Conservation (phyloP, 2,797 vertebrate species). For the Enteromius viviparus region DNA sequence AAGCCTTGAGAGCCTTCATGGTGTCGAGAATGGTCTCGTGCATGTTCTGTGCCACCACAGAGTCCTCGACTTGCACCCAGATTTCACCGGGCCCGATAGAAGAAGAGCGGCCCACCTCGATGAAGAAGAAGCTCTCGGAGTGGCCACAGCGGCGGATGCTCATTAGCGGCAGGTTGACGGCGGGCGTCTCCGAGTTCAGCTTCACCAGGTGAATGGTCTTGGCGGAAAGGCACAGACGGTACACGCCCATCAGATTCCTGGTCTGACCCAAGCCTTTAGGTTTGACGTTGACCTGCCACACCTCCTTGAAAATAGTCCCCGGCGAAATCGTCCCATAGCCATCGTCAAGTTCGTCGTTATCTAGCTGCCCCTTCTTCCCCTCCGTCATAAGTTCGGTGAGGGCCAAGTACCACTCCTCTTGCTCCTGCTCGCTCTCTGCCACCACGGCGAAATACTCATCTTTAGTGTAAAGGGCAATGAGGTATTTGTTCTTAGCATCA, state of each 20-base stretch:
- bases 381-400: slow-evolving; percentile 81
- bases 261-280: slow-evolving; percentile 86
- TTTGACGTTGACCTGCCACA: slow-evolving; percentile 88
- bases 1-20: slow-evolving; percentile 86
- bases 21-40: slow-evolving; percentile 87
- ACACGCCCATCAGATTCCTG: slow-evolving; percentile 83
- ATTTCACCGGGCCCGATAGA: slow-evolving; percentile 86
- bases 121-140: slow-evolving; percentile 88
- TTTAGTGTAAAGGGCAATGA: slow-evolving; percentile 86
- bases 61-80: slow-evolving; percentile 90
- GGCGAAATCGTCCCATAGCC: slow-evolving; percentile 77
- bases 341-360: slow-evolving; percentile 71
- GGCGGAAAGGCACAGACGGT: slow-evolving; percentile 84
- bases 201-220: slow-evolving; percentile 85
- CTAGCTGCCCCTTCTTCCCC: slow-evolving; percentile 72
- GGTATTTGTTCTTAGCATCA: slow-evolving; percentile 87
- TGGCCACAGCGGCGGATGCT: slow-evolving; percentile 87
- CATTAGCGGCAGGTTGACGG: slow-evolving; percentile 86
- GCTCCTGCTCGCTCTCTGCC: slow-evolving; percentile 84
- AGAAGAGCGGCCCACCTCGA: slow-evolving; percentile 85
- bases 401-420: slow-evolving; percentile 84
- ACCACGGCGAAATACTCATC: slow-evolving; percentile 87
- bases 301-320: slow-evolving; percentile 80
- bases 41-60: slow-evolving; percentile 87
- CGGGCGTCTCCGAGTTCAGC: slow-evolving; percentile 81